Evolutionary conservation across 2,797 vertebrate genomes (phyloP), one percentile per base, ranked within the genome.

Genomic region (Catostomus latipinnis): DNA sequence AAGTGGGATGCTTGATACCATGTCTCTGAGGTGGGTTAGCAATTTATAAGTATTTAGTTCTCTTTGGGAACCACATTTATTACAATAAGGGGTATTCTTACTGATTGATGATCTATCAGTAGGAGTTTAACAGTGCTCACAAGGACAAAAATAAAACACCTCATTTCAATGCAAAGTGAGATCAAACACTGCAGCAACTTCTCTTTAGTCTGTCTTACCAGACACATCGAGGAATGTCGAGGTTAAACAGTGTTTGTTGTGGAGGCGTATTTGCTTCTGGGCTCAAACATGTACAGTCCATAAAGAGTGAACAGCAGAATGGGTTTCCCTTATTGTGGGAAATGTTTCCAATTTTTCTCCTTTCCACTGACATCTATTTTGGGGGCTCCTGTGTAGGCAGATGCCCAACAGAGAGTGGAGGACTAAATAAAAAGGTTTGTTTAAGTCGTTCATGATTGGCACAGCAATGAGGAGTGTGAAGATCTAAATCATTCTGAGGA

Each of bases 401-500:
- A 87, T 84, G 83, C 79, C 83, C 82, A 88, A 77, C 82, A 83
- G 82, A 82, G 57, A 67, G 86, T 58, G 81, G 83, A 71, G 84
- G 84, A 34, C 69, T 90, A 86, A 91, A 90, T 82, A 65, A 81
- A 22, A 71, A 75, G 57, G 82, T 85, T 86, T 91, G 89, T 91
- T 86, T 81, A 66, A 78, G 52, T 71, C 43, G 22, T 60, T 16
- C 34, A 7, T 13, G 68, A 81, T 70, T 58, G 74, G 72, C 57
- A 58, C 13, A 50, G 22, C 60, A 62, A 46, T 48, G 8, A 45
- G 56, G 56, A 67, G 67, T 70, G 22, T 62, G 49, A 48, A 48
- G 67, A 48, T 76, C 18, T 61, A 52, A 62, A 74, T 74, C 14
- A 0, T 10, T 9, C 16, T 12, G 57, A 11, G 14, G 13, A 74